Evolutionary conservation across 2,113 vertebrate species (phyloP).

Genomic region (Oncorhynchus clarkii): DNA sequence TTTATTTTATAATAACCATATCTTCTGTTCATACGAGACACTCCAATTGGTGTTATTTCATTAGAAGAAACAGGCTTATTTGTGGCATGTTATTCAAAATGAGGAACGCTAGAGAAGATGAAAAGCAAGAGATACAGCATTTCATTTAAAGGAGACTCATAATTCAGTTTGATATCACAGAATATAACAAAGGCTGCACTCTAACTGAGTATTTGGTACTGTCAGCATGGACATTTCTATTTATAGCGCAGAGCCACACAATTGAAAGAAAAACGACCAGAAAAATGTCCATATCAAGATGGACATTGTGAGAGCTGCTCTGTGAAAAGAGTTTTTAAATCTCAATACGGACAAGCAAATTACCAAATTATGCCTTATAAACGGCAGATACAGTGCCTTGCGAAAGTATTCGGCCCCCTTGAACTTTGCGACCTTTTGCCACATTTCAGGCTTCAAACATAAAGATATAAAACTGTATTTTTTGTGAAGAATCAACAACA

Average conservation of each 20-base stretch:
- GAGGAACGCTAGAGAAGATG: not conserved
- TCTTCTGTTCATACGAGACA: constrained; percentile 45
- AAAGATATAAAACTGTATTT: no score
- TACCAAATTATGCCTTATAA: constrained; percentile 23
- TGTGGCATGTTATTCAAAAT: constrained; percentile 55
- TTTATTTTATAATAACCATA: constrained; percentile 31
- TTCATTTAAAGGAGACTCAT: not conserved
- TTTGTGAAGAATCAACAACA: no score
- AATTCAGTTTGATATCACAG: not conserved
- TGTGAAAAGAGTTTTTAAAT: not conserved
- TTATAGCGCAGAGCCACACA: not conserved
- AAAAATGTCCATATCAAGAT: not conserved
- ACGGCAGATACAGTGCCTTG: no score
- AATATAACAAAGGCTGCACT: not conserved
- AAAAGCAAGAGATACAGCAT: constrained; percentile 8
- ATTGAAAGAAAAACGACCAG: not conserved
- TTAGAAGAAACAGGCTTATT: constrained; percentile 59
- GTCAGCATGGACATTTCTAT: not conserved
- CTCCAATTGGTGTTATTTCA: constrained; percentile 66
- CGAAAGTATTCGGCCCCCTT: no score
- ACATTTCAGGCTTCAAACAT: no score
- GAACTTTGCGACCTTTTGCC: no score
- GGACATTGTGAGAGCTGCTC: not conserved
- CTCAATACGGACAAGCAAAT: constrained; percentile 8
- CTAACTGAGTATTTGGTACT: not conserved